A percentile compares a stretch with the other conserved stretches of the same genome.
Evolutionary conservation across 2,888 invertebrate genomes (phyloP).

Genomic region (Trichogramma dendrolimi): DNA sequence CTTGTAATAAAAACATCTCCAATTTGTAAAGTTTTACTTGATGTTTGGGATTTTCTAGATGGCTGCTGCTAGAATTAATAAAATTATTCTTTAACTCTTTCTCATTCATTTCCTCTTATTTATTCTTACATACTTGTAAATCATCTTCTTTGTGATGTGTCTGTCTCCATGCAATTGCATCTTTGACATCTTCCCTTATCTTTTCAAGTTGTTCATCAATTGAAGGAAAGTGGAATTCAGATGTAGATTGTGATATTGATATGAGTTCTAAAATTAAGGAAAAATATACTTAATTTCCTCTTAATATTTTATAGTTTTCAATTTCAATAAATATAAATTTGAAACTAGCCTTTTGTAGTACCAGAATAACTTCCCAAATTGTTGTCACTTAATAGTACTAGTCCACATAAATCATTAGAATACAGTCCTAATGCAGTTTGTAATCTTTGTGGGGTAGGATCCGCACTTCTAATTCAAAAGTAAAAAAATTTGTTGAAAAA

Average conservation of each 20-base stretch:
- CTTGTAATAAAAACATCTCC: slow-evolving; percentile 83
- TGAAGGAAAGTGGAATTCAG: slow-evolving; percentile 92
- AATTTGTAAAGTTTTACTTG: slow-evolving; percentile 64
- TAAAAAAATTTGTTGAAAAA: slow-evolving; percentile 7
- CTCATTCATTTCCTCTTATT: slow-evolving; percentile 4
- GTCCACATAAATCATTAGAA: slow-evolving; percentile 82
- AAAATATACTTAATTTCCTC: slow-evolving; percentile 5
- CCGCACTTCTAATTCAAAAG: slow-evolving; percentile 47
- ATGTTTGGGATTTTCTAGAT: slow-evolving; percentile 48
- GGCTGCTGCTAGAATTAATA: slow-evolving; percentile 30
- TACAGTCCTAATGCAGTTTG: slow-evolving; percentile 93
- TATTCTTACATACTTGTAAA: slow-evolving; percentile 37
- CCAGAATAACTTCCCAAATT: slow-evolving; percentile 62
- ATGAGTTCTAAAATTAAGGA: slow-evolving; percentile 59
- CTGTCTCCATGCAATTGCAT: slow-evolving; percentile 56
- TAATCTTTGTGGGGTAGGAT: slow-evolving; percentile 72
- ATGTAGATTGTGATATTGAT: slow-evolving; percentile 70
- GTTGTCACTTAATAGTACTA: slow-evolving; percentile 76
- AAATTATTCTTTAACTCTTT: slow-evolving; percentile 6
- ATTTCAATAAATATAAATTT: slow-evolving; percentile 2
- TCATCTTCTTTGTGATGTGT: slow-evolving; percentile 48
- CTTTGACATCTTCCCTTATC: slow-evolving; percentile 59
- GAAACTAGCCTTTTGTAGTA: slow-evolving; percentile 57
- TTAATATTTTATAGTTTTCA: slow-evolving; percentile 6
- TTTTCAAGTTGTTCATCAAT: slow-evolving; percentile 80